Base-by-base conservation (phyloP, 2,797 vertebrate species). In the Acanthurus tractus region DNA sequence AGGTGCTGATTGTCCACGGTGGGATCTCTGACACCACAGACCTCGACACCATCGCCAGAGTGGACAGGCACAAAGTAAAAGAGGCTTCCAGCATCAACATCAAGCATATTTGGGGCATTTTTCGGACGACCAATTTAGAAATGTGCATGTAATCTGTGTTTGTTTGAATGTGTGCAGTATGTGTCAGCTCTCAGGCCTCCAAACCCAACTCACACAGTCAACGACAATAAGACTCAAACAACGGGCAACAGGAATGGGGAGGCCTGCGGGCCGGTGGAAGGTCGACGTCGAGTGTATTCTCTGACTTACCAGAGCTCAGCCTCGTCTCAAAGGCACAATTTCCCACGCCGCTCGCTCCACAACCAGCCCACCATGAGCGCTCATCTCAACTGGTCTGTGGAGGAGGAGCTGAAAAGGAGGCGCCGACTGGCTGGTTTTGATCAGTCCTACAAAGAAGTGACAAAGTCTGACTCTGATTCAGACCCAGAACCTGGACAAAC, bases 1-100 rank as follows among this genome's bases (percentile, higher is more conserved):
- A 98, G 84, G 96, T 99, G 73, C 92, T 99, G 49, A 73, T 99
- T 78, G 93, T 97, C 56, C 98, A 99, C 0, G 98, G 98, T 4
- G 98, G 98, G 13, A 94, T 99, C 83, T 99, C 98, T 12, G 93
- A 97, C 76, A 93, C 68, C 20, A 99, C 97, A 0, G 96, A 99
- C 87, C 93, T 99, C 36, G 82, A 95, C 4, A 42, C 94, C 44
- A 92, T 99, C 46, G 90, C 92, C 88, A 94, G 93, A 80, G 85
- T 97, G 74, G 94, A 96, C 82, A 94, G 98, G 78, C 93, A 96
- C 85, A 96, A 95, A 96, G 98, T 99, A 95, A 78, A 85, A 66
- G 22, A 50, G n/a, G 9, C 36, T 1, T 50, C 46, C 8, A 38
- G 11, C 5, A 25, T 56, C 8, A n/a, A 11, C 17, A 50, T 20